These are phyloP conservation scores for Hemibagrus guttatus DNA, from an alignment of 2,797 vertebrate genomes.

Conservation along the genomic window DNA sequence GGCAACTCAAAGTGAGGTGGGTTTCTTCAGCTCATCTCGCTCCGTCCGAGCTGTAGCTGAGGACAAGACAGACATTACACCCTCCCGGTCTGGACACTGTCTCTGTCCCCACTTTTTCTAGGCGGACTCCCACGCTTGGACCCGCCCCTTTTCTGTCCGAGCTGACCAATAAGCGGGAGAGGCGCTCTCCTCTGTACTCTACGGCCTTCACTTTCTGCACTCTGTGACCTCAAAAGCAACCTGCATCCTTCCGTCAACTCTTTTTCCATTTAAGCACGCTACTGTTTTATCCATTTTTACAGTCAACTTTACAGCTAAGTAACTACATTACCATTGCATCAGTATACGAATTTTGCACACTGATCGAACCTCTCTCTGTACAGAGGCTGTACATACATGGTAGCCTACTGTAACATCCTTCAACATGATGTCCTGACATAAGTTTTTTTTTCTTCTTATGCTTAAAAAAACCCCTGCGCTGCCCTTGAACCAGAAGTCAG, in stretches of 20 bases:
- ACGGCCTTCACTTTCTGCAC: slow-evolving; percentile 29
- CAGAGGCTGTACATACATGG: background rate
- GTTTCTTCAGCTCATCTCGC: slow-evolving; percentile 19
- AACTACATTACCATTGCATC: background rate
- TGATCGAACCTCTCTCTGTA: background rate
- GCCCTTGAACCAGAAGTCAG: slow-evolving; percentile 29
- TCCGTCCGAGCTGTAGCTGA: slow-evolving; percentile 10
- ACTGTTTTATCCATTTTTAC: background rate
- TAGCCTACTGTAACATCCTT: background rate
- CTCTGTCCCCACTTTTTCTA: slow-evolving; percentile 66
- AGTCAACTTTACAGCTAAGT: background rate
- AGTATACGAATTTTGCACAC: background rate
- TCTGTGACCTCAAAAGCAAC: slow-evolving; percentile 42
- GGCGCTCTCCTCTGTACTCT: slow-evolving; percentile 45
- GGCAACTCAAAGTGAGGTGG: slow-evolving; percentile 11
- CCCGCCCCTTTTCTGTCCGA: slow-evolving; percentile 64
- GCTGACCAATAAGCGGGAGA: slow-evolving; percentile 55
- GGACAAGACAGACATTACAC: slow-evolving; percentile 27
- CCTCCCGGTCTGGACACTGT: slow-evolving; percentile 57
- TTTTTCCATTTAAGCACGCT: background rate
- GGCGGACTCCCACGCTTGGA: slow-evolving; percentile 59
- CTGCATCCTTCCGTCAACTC: slow-evolving; percentile 22
- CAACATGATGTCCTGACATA: background rate
- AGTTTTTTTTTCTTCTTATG: background rate
- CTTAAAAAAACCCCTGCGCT: background rate